phyloP scores from a whole-genome alignment of 2,888 invertebrate genomes.

The Dendrolimus houi region DNA sequence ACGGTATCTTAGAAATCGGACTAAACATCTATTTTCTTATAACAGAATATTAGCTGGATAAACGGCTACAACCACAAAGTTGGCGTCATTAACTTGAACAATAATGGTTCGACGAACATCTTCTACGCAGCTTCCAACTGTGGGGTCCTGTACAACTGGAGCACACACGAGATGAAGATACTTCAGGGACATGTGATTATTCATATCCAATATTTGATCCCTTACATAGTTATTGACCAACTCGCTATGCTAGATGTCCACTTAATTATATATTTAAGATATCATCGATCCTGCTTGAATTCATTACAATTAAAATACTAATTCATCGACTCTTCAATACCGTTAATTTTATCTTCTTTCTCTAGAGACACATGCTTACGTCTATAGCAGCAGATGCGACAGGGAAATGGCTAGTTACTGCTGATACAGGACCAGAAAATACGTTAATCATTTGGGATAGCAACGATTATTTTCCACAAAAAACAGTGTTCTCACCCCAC shows the following conservation, averaged over 20 bases:
- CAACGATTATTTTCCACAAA: constrained; percentile 59
- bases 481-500: constrained; percentile 73
- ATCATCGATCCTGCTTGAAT: too few relatives aligned
- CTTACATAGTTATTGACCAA: too few relatives aligned
- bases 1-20: too few relatives aligned
- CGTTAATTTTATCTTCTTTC: constrained; percentile 4
- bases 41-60: constrained; percentile 77
- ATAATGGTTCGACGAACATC: constrained; percentile 58
- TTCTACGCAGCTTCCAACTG: constrained; percentile 81
- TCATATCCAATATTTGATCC: too few relatives aligned
- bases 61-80: constrained; percentile 78
- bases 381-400: constrained; percentile 60
- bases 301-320: too few relatives aligned
- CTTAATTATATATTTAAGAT: too few relatives aligned
- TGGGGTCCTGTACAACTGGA: constrained; percentile 79
- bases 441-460: constrained; percentile 78
- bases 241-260: too few relatives aligned
- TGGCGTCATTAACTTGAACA: constrained; percentile 77
- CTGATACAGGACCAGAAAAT: constrained; percentile 75
- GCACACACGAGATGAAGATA: constrained; percentile 73
- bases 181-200: constrained; percentile 82
- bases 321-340: too few relatives aligned
- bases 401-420: constrained; percentile 77
- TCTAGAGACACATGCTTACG: constrained; percentile 69
- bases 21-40: too few relatives aligned